Evolutionary conservation across 2,888 invertebrate genomes (phyloP).

Genomic region (Cordilura impudica): DNA sequence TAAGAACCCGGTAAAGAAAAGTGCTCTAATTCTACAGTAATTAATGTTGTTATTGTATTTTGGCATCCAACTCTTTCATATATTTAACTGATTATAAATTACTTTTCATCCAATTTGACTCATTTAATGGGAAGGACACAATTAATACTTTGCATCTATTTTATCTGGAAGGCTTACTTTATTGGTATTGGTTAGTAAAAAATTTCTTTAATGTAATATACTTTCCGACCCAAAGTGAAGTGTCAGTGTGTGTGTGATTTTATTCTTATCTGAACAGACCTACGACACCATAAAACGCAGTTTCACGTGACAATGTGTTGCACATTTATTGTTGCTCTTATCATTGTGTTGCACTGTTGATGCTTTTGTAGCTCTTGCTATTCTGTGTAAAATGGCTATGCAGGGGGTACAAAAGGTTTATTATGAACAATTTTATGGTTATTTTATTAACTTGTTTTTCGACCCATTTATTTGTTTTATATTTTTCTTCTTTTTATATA

Average conservation of each 20-base stretch:
- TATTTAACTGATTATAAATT: too few species aligned
- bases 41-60: too few species aligned
- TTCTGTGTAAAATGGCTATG: not conserved
- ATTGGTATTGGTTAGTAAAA: too few species aligned
- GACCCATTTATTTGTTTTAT: slow-evolving; percentile 54
- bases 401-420: slow-evolving; percentile 17
- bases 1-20: too few species aligned
- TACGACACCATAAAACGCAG: slow-evolving; percentile 36
- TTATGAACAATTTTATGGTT: slow-evolving; percentile 60
- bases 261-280: slow-evolving; percentile 20
- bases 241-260: not conserved
- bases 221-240: too few species aligned
- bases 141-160: too few species aligned
- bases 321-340: slow-evolving; percentile 16
- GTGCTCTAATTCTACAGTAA: too few species aligned
- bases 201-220: too few species aligned
- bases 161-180: too few species aligned
- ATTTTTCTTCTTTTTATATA: slow-evolving; percentile 7
- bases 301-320: slow-evolving; percentile 48
- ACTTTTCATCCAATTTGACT: too few species aligned
- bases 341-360: not conserved
- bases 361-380: not conserved
- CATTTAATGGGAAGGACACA: too few species aligned
- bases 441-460: slow-evolving; percentile 63
- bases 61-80: too few species aligned